Percentiles rank a stretch among this genome's conserved stretches.
Evolutionary conservation across 2,797 vertebrate genomes (phyloP).

Genomic region (Syndactyla subalaris): DNA sequence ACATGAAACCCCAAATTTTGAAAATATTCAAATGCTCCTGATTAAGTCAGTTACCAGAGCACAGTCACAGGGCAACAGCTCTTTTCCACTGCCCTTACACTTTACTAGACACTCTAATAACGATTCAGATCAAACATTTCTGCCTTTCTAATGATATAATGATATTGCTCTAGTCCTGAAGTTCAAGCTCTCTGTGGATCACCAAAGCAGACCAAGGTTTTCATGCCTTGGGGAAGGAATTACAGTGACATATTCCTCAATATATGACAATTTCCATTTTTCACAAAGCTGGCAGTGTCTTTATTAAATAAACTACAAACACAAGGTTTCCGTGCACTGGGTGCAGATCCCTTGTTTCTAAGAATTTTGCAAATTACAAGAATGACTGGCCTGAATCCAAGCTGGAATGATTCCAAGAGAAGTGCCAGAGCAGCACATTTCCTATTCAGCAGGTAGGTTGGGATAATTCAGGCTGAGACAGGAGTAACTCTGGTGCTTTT

Average conservation of each 20-base stretch:
- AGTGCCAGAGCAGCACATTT: neutral
- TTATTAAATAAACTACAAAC: neutral
- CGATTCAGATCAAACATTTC: neutral
- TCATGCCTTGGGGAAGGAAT: neutral
- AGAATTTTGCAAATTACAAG: constrained; percentile 21
- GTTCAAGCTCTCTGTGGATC: neutral
- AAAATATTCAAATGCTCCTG: neutral
- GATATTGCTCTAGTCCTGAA: neutral
- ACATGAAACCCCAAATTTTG: neutral
- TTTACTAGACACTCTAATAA: neutral
- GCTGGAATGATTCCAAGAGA: constrained; percentile 19
- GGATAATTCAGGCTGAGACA: neutral
- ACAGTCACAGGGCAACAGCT: neutral
- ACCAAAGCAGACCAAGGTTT: neutral
- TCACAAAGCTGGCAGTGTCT: neutral
- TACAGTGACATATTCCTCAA: neutral
- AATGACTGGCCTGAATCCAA: constrained; percentile 22
- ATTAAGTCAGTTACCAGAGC: neutral
- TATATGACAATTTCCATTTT: neutral
- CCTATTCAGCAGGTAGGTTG: neutral
- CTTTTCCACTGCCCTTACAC: neutral
- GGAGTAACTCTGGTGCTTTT: neutral
- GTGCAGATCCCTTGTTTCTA: neutral
- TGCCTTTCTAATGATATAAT: neutral
- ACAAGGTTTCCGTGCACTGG: neutral